Evolutionary conservation across 2,888 invertebrate species (phyloP), one percentile per base, ranked within the genome.

Genomic region (Plagodis dolabraria): DNA sequence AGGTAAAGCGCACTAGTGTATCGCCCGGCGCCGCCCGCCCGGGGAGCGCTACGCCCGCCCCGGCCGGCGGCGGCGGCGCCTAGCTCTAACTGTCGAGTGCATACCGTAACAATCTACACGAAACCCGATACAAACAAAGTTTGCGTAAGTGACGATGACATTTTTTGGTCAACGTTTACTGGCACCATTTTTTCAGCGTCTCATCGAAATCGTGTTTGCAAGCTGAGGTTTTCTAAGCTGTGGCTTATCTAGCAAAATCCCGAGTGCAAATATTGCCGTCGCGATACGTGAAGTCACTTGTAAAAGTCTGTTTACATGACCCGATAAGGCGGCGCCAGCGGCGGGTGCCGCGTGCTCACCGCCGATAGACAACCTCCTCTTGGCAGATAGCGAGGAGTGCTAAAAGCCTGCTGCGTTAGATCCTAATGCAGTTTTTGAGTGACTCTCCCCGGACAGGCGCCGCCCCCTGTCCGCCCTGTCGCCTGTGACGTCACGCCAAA

Each of bases 311-410:
- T 91, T 92, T 91, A 84, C 88, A 77, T 69, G 80, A 52, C 61
- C 57, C 83, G 92, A 92, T 92, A 92, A 92, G 85, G 80, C 83
- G 92, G 92, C 92, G 92, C 91, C 92, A 85, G 83, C 87, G 87
- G 80, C 87, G 87, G 80, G 82, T 81, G 83, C 78, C 79, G 81
- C 78, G 74, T 74, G 77, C 80, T 77, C 78, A 76, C 70, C 70
- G 71, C 70, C 67, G 69, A 65, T 73, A 83, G 89, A 89, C 89
- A 89, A 86, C 83, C 78, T 81, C 74, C 75, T 79, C 76, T 72
- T 69, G 45, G 22, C 74, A 73, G 84, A 85, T 83, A 80, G 75
- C 75, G 74, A 83, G 85, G 74, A 83, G 86, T 85, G 88, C 89
- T 91, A 89, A 91, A 90, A 90, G 90, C 87, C 78, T 80, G 83